These are phyloP conservation scores for Cephus rjabovi DNA, from an alignment of 2,888 invertebrate species.

Conservation along the genomic window DNA sequence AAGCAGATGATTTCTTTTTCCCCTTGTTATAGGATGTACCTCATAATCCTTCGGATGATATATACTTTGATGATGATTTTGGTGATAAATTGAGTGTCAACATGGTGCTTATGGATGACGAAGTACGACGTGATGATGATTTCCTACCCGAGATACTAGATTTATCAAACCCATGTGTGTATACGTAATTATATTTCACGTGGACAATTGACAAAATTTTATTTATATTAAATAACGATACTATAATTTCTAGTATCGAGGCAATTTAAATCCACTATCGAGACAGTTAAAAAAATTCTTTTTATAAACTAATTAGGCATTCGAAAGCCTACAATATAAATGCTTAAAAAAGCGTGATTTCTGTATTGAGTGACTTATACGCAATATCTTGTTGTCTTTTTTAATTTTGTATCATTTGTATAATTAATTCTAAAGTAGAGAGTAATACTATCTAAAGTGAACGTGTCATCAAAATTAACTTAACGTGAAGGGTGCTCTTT, in stretches of 20 bases:
- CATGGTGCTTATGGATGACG: slow-evolving; percentile 47
- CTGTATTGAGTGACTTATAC: not conserved
- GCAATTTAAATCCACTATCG: not conserved
- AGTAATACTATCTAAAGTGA: not conserved
- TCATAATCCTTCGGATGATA: slow-evolving; percentile 47
- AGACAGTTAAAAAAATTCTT: not conserved
- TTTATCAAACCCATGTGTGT: slow-evolving; percentile 5
- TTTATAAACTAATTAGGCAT: not conserved
- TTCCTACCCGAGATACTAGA: slow-evolving; percentile 43
- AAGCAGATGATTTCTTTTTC: not conserved
- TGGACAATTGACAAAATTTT: not conserved
- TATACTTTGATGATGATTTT: slow-evolving; percentile 59
- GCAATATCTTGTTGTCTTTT: slow-evolving; percentile 8
- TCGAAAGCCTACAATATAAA: not conserved
- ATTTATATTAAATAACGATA: slow-evolving; percentile 2
- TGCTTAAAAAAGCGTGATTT: not conserved
- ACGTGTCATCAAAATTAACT: not conserved
- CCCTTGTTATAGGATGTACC: slow-evolving; percentile 37
- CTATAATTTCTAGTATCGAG: not conserved
- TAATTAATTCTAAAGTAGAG: not conserved
- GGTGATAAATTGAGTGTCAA: slow-evolving; percentile 50
- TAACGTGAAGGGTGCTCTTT: not conserved
- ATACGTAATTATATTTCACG: slow-evolving; percentile 9
- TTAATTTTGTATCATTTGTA: slow-evolving; percentile 7
- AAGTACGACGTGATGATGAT: slow-evolving; percentile 38